Base-by-base conservation (phyloP, 2,113 vertebrate species). In the Neodontobutis hainanensis region DNA sequence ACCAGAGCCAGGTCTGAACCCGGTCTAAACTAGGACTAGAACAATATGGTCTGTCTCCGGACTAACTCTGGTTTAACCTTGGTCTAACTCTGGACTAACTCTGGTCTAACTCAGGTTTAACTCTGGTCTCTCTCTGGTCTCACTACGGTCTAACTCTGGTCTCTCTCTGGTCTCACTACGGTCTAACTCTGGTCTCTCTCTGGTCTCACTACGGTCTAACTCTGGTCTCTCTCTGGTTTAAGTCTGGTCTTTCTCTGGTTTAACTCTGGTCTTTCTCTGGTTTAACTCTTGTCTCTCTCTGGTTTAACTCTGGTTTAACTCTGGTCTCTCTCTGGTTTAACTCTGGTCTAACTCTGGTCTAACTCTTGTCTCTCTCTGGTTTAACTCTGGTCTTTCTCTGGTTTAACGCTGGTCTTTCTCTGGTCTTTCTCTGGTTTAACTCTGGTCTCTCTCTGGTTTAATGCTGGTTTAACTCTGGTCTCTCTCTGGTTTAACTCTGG, bases 1-100 rank as follows among this genome's bases (percentile, higher is more conserved):
- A 55, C 11, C 6, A 5, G 5, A 32, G 38, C 16, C 42, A 44
- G 55, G 2, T 58, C 70, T 45, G 61, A 52, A 1, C 42, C 71
- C 19, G 19, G 19, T 27, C 19, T 27, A 27, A 27, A 72, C 32
- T 58, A 71, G 48, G 79, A 82, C n/a, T 65, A 8, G n/a, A 16
- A 5, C 44, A 27, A 27, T 14, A 36, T n/a, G 40, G 46, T 48
- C 56, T 72, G 68, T 84, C 12, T 14, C 45, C 5, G 45, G 47
- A 16, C 47, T 49, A 6, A 8, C 15, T 7, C 50, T 6, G 48
- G n/a, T n/a, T n/a, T n/a, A n/a, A n/a, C n/a, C n/a, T n/a, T n/a
- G n/a, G 48, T 4, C 48, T 49, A 0, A 16, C 15, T 7, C 47
- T 8, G 47, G 15, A 15, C 19, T 27, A 1, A 2, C 38, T 40